Conservation (phyloP, 2,888 invertebrate species). For the Netelia fuscicornis region DNA sequence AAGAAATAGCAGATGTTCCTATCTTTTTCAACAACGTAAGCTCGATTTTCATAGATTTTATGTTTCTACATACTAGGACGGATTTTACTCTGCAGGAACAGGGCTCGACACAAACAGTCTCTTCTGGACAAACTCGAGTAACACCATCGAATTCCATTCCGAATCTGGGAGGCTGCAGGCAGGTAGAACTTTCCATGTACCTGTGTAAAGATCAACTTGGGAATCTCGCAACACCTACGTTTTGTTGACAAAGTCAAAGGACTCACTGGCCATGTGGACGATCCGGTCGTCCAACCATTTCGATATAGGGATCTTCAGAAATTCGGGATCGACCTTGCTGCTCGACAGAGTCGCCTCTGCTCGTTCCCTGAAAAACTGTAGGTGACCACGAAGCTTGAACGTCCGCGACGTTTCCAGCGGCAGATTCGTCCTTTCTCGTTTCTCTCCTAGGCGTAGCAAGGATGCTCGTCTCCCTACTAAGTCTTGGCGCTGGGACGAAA, state of each 20-base stretch:
- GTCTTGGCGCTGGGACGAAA: not conserved
- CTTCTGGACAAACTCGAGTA: slow-evolving; percentile 17
- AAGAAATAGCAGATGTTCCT: not conserved
- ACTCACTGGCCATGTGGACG: slow-evolving; percentile 25
- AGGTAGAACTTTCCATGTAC: slow-evolving; percentile 12
- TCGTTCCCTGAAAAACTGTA: slow-evolving; percentile 28
- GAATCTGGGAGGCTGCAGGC: not conserved
- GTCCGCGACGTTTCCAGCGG: slow-evolving; percentile 10
- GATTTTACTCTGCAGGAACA: slow-evolving; percentile 52
- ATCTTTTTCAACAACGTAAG: too few relatives aligned
- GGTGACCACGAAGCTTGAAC: slow-evolving; percentile 36
- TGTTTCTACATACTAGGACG: slow-evolving; percentile 33
- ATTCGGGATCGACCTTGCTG: not conserved
- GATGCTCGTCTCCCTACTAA: not conserved
- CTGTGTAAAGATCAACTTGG: slow-evolving; percentile 5
- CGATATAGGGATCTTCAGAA: not conserved
- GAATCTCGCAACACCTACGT: not conserved
- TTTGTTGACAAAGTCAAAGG: slow-evolving; percentile 6
- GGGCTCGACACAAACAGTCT: slow-evolving; percentile 19
- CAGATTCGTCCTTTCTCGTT: not conserved
- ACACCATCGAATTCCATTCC: slow-evolving; percentile 15
- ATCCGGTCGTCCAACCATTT: not conserved
- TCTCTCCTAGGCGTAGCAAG: not conserved
- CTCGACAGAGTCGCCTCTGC: slow-evolving; percentile 9
- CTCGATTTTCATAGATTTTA: not conserved